Percentiles rank a stretch among this genome's conserved stretches.
Evolutionary conservation across 37 sponge, comb jelly and placozoan species (phyloP).

Genomic region (Aphrocallistes beatrix): DNA sequence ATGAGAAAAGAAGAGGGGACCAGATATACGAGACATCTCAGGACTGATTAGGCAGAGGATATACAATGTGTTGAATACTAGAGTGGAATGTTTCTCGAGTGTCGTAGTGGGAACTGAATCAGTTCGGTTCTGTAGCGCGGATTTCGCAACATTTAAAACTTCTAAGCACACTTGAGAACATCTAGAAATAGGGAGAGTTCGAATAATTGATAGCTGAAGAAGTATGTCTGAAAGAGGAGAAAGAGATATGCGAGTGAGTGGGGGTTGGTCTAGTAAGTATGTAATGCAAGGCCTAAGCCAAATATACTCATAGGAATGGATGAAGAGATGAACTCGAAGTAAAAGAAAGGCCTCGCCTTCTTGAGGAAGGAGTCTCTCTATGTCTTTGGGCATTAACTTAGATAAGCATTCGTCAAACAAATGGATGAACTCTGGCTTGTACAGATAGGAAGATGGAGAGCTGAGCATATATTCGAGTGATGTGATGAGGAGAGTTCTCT

Average conservation of each 20-base stretch:
- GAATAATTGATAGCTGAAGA: background rate
- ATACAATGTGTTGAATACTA: background rate
- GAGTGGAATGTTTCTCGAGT: background rate
- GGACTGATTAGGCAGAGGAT: background rate
- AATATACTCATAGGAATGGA: background rate
- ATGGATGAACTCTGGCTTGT: background rate
- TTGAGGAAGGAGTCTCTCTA: background rate
- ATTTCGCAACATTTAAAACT: background rate
- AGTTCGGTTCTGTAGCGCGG: background rate
- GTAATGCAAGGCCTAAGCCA: background rate
- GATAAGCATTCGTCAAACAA: background rate
- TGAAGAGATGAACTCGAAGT: background rate
- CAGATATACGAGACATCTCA: constrained; percentile 7
- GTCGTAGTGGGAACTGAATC: no score
- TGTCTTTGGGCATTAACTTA: background rate
- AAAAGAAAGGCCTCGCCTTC: background rate
- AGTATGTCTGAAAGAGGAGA: background rate
- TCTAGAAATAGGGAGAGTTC: background rate
- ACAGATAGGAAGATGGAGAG: background rate
- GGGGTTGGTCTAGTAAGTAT: background rate
- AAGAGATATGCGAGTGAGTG: background rate
- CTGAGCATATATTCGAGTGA: background rate
- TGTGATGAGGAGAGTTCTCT: background rate
- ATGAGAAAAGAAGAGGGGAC: background rate
- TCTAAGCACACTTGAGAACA: background rate